Base-by-base conservation (phyloP, 2,113 vertebrate genomes). In the Antennarius striatus region DNA sequence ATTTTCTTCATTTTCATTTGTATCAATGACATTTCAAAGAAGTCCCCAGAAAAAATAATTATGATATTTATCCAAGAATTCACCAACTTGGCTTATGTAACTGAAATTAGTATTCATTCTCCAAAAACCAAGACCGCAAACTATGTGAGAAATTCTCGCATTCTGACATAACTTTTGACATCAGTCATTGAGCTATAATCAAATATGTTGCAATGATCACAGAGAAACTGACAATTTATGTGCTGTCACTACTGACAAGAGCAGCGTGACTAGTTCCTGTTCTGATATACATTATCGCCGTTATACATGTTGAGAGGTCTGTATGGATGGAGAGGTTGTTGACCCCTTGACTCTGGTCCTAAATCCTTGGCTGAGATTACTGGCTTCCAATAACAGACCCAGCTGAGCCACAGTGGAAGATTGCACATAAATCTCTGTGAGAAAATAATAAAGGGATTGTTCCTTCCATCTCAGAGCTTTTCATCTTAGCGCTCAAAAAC, bases 361-460 rank as follows among this genome's bases (percentile, higher is more conserved):
- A 86, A 89, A 81, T 86, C 77, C 63, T 68, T 32, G 22, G 63
- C 57, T 57, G 63, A 70, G 80, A 85, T 88, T 81, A 84, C 71
- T 54, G 63, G 47, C 71, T 71, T 86, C 66, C 0, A 30, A 65
- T 69, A 78, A 56, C 75, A 48, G 57, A 29, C 63, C 56, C 51
- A 0, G 58, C 77, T 76, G 80, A 81, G 68, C 62, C 68, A 43
- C 67, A 56, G 77, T 32, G 45, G 58, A 84, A 84, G 73, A 89
- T 80, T 83, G 81, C 52, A 75, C 77, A 83, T 80, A 84, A 84
- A 86, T 86, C 79, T 78, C 63, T 66, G 65, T 42, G 50, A 75
- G 77, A 63, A 79, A 87, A 82, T 70, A 87, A 83, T 73, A 79
- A 77, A 81, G 58, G 11, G 46, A 56, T 77, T 68, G 72, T 71